Percentiles rank a stretch among this genome's conserved stretches.
Evolutionary conservation across 1,140 invertebrate species (phyloP).

Genomic region (Neelides sp.): DNA sequence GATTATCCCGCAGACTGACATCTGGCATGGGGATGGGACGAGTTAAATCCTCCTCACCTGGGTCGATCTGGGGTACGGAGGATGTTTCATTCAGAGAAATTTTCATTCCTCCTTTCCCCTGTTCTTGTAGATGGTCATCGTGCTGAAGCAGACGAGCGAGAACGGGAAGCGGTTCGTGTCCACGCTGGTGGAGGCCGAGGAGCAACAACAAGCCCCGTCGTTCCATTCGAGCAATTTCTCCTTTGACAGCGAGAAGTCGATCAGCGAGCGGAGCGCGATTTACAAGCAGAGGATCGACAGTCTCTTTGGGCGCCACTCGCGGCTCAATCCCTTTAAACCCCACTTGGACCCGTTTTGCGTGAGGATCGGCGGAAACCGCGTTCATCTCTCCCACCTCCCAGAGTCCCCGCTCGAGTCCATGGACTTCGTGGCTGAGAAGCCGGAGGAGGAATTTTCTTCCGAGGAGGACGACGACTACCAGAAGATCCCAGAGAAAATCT

Average conservation of each 20-base stretch:
- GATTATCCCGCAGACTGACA: too few species aligned
- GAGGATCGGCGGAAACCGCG: constrained; percentile 10
- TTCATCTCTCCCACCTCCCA: constrained; percentile 1
- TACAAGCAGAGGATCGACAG: constrained; percentile 71
- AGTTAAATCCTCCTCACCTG: too few species aligned
- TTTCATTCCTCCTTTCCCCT: too few species aligned
- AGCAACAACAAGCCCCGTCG: constrained; percentile 11
- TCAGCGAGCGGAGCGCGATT: constrained; percentile 39
- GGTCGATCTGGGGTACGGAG: too few species aligned
- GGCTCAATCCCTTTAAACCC: constrained; percentile 14
- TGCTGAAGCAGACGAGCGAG: constrained; percentile 27
- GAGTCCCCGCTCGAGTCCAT: neutral
- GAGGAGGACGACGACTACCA: constrained; percentile 23
- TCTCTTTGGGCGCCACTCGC: constrained; percentile 46
- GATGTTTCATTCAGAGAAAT: too few species aligned
- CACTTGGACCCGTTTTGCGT: constrained; percentile 20
- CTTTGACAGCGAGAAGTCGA: constrained; percentile 20
- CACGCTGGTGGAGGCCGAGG: constrained; percentile 25
- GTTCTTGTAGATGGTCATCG: constrained; percentile 29
- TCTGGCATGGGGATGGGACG: too few species aligned
- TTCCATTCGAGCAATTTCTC: constrained; percentile 9
- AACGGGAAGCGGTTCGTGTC: constrained; percentile 28
- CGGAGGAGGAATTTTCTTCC: neutral
- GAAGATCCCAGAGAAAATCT: constrained; percentile 10
- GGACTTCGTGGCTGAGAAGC: neutral